phyloP scores from a whole-genome alignment of 2,113 vertebrate species.

The Oreochromis aureus region DNA sequence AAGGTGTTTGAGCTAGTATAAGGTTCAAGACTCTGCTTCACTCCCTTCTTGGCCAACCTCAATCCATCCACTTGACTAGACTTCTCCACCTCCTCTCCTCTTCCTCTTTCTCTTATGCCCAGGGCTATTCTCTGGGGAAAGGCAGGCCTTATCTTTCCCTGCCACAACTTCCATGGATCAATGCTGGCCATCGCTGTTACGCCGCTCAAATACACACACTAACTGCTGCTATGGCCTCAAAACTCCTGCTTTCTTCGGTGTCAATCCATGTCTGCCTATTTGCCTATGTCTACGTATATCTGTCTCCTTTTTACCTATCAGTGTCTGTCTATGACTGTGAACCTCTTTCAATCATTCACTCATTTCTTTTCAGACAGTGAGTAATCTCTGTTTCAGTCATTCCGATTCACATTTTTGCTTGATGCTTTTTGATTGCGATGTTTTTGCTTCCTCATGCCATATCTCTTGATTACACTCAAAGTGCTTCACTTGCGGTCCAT shows the following conservation, averaged over 20 bases:
- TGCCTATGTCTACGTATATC: conserved; percentile 31
- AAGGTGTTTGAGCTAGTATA: not conserved
- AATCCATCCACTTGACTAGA: conserved; percentile 36
- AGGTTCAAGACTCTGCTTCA: conserved; percentile 13
- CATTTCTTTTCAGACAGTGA: not conserved
- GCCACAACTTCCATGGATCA: conserved; percentile 77
- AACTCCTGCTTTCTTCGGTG: conserved; percentile 43
- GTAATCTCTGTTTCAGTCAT: not conserved
- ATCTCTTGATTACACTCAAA: not conserved
- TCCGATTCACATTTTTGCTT: not conserved
- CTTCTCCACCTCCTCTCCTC: conserved; percentile 14
- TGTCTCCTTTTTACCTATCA: conserved; percentile 43
- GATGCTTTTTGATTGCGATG: not conserved
- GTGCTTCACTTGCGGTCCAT: not conserved
- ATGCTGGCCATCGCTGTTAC: conserved; percentile 70
- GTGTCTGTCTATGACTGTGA: not conserved
- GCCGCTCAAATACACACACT: conserved; percentile 59
- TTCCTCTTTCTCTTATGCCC: conserved; percentile 46
- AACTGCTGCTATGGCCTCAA: conserved; percentile 50
- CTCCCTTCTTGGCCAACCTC: not conserved
- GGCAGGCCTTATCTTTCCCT: conserved; percentile 74
- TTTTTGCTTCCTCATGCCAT: not conserved
- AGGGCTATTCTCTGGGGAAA: conserved; percentile 69
- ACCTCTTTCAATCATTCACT: not conserved
- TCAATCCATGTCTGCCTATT: conserved; percentile 49